Evolutionary conservation across 2,113 vertebrate species (phyloP), one percentile per base, ranked within the genome.

Genomic region (Phrynosoma blainvillii): DNA sequence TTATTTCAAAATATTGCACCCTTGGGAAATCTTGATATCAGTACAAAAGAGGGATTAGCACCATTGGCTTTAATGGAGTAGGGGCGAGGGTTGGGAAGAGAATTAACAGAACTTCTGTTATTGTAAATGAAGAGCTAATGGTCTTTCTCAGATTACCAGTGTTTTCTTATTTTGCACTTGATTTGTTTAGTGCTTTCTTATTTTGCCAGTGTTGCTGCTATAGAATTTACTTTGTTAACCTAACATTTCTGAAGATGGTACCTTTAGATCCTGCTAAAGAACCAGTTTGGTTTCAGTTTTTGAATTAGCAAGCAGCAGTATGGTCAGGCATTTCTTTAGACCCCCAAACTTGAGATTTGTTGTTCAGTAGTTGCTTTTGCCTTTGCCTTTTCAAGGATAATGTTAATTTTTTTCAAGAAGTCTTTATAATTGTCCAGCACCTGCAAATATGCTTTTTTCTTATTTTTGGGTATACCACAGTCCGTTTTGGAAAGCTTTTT

Each of bases 1-100:
- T 59, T 84, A 76, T 84, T 66, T 77, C 56, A 85, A 85, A 76
- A 85, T 77, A 77, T n/a, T 56, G 62, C 14, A 77, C 21, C 56
- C 74, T 77, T 62, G 56, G 82, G 73, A 56, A 62, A 76, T 27
- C 73, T 62, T 65, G 84, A 40, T 85, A 65, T 7, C 32, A 76
- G 25, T 27, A 42, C 73, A 85, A 85, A 74, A 54, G 32, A 85
- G 16, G 56, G 56, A 76, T 62, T 85, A 76, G 73, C 18, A 40
- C 56, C 36, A 42, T 30, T 62, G 23, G 21, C 23, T 75, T 59
- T 36, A 40, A 13, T 56, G 47, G 36, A 21, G 8, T 5, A 12
- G 3, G 27, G 56, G 40, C 1, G 7, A 47, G 32, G 65, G 13
- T 0, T 23, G 21, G 36, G 11, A 12, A 42, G 9, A 7, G n/a